These are phyloP conservation scores for Phrynosoma platyrhinos DNA, from an alignment of 2,113 vertebrate genomes.

Conservation along the genomic window DNA sequence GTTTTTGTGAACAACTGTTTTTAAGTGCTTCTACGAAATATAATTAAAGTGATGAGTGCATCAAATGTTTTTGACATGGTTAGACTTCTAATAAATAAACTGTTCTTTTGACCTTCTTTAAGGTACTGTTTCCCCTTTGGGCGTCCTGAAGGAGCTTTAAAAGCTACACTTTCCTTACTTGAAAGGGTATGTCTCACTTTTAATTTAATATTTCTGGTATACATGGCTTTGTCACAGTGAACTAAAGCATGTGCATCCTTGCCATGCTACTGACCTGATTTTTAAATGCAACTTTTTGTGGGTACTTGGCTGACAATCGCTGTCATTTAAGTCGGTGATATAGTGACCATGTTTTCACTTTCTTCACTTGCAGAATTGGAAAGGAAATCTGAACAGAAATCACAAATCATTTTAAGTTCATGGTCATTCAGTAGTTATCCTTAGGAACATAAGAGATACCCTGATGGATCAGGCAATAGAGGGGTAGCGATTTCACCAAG, in stretches of 20 bases:
- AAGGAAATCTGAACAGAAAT: background rate
- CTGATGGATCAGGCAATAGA: background rate
- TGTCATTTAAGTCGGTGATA: background rate
- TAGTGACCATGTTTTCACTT: background rate
- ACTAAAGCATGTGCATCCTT: background rate
- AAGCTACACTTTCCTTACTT: constrained; percentile 95
- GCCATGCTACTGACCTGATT: background rate
- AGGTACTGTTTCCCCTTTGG: constrained; percentile 99
- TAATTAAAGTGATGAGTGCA: constrained; percentile 15
- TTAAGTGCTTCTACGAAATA: background rate
- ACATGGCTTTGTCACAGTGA: constrained; percentile 9
- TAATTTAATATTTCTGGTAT: background rate
- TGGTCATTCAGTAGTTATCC: background rate
- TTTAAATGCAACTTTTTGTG: background rate
- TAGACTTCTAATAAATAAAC: background rate
- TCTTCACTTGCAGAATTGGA: background rate
- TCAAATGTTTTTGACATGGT: background rate
- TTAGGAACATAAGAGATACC: background rate
- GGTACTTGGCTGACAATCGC: background rate
- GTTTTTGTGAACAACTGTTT: background rate
- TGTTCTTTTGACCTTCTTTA: constrained; percentile 50
- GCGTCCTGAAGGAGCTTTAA: constrained; percentile 96
- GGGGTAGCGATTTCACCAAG: too few relatives aligned
- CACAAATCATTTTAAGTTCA: background rate
- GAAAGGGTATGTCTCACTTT: constrained; percentile 86